Base-by-base conservation (phyloP, 2,888 invertebrate species). In the Hartigia nigra region DNA sequence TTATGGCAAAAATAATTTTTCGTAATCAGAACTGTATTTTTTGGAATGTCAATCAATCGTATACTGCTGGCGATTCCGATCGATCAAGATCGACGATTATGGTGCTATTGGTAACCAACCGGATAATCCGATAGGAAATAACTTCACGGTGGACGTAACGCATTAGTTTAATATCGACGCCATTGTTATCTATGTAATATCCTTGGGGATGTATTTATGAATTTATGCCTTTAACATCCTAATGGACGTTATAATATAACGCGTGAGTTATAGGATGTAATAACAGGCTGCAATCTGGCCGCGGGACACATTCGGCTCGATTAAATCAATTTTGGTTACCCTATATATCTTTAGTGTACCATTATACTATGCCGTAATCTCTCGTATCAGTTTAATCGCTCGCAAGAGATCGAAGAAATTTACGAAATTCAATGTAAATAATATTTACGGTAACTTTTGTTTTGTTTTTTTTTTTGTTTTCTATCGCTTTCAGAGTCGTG, bases 401-500 rank as follows among this genome's bases (percentile, higher is more conserved):
- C 14, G 23, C 5, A 23, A 9, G 14, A 23, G 23, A 9, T 55
- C 23, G 9, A 55, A 9, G 55, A 23, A 55, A 55, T 9, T 2
- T 9, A 9, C 9, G 3, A 23, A 55, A 2, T 55, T 23, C 23
- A 23, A 55, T 55, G 23, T 2, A 55, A 23, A 55, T 23, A 55
- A 23, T 55, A 23, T 55, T 55, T 1, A 23, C 23, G 14, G 23
- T 23, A n/a, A n/a, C n/a, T n/a, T n/a, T n/a, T n/a, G n/a, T n/a
- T n/a, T n/a, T n/a, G n/a, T n/a, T n/a, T n/a, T n/a, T n/a, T n/a
- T n/a, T n/a, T n/a, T n/a, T 14, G 9, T 55, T 55, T 55, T 55
- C 23, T 23, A 0, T 55, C 23, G 0, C 74, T 86, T 87, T 69
- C 82, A 93, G 93, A 87, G 89, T 92, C 80, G 89, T 93, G 78